Base-by-base conservation (phyloP, 2,797 vertebrate species). In the Ctenochaetus hawaiiensis region DNA sequence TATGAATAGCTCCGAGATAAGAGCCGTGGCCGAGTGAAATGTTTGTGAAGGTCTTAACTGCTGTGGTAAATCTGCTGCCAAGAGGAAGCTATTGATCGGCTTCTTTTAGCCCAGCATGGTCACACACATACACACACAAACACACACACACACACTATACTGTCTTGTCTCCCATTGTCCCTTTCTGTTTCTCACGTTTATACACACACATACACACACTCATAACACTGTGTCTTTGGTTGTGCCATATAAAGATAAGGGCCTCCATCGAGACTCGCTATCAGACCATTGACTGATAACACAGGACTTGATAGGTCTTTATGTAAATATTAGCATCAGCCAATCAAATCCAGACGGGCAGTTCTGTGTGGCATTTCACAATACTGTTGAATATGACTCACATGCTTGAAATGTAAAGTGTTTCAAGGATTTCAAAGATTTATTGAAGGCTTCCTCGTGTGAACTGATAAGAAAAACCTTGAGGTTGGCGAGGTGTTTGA, bases 191-290 rank as follows among this genome's bases (percentile, higher is more conserved):
- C 65, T 44, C 16, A 7, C 10, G 10, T 16, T 57, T 13, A 34
- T 16, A 22, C 56, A 30, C 44, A 48, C 51, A 53, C 48, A 34
- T 67, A 41, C 61, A 22, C 61, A 8, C 63, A 47, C 8, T 37
- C 23, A 30, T 30, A 30, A 2, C 26, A 30, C 26, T 30, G 26
- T 2, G 61, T 76, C 5, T 0, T 72, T 80, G 72, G 43, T n/a
- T 51, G 41, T 69, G 78, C 66, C 78, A 59, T 81, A 78, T 76
- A 44, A 59, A 91, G 89, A 93, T 91, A 88, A 92, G 73, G 23
- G 67, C n/a, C 30, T 62, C 58, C 43, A 67, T 84, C 51, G 62
- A 73, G 49, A 34, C 11, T 59, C 47, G 39, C 5, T 87, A 87
- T 85, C 82, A 62, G 69, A 62, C 61, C 47, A 53, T 13, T 66